Evolutionary conservation across 2,113 vertebrate species (phyloP).

Genomic region (Ciconia boyciana): DNA sequence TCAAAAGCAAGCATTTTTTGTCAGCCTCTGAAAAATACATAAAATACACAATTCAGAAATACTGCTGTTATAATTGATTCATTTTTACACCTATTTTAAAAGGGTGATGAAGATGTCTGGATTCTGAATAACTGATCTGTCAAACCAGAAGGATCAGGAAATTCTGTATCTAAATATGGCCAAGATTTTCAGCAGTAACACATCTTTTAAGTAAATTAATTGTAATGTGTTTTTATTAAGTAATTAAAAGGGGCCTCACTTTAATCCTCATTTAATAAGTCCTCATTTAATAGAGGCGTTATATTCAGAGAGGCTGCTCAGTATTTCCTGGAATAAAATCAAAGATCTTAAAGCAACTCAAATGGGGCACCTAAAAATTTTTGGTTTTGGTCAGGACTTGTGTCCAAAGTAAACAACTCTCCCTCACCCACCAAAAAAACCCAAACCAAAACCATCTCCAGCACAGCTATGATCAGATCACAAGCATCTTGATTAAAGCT

Average conservation of each 20-base stretch:
- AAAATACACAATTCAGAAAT: neutral
- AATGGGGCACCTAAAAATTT: neutral
- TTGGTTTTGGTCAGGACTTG: neutral
- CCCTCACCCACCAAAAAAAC: neutral
- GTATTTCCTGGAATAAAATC: slow-evolving; percentile 1
- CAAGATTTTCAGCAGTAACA: neutral
- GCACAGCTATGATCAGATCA: neutral
- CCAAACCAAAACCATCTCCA: neutral
- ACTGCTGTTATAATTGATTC: neutral
- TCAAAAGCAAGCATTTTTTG: neutral
- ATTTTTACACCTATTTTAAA: neutral
- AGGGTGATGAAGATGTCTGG: neutral
- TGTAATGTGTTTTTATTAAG: neutral
- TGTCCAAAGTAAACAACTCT: neutral
- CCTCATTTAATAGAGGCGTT: neutral
- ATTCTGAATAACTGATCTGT: neutral
- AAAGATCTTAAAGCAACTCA: neutral
- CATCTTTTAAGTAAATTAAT: neutral
- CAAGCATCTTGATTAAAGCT: neutral
- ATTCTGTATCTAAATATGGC: neutral
- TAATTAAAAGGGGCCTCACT: neutral
- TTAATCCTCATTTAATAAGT: slow-evolving; percentile 20
- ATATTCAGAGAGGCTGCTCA: neutral
- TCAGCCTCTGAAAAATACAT: neutral
- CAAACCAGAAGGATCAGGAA: neutral